phyloP scores from a whole-genome alignment of 2,797 vertebrate genomes.

The Leptodactylus fallax region DNA sequence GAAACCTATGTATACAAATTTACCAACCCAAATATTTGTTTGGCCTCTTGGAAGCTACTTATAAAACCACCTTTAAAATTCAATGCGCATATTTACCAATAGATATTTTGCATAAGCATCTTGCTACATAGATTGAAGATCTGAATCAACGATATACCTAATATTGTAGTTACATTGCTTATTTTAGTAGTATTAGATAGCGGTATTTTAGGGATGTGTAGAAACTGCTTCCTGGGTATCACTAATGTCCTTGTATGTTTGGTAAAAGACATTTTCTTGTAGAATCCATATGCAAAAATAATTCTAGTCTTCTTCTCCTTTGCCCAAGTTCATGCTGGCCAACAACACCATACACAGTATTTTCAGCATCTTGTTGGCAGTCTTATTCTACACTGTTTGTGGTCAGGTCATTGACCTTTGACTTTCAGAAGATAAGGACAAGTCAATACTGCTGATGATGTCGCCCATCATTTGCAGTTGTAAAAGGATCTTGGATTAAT shows the following conservation, averaged over 20 bases:
- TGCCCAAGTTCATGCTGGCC: not conserved
- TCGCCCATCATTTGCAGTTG: slow-evolving; percentile 17
- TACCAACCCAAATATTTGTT: slow-evolving; percentile 19
- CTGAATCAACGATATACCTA: not conserved
- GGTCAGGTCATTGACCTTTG: slow-evolving; percentile 50
- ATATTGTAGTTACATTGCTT: not conserved
- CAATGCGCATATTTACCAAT: not conserved
- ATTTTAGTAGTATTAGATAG: too few relatives aligned
- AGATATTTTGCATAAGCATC: not conserved
- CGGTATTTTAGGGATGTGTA: not conserved
- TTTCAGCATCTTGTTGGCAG: slow-evolving; percentile 41
- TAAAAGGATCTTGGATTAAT: not conserved
- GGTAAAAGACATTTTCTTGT: not conserved
- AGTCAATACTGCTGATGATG: slow-evolving; percentile 54
- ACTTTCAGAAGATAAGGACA: slow-evolving; percentile 52
- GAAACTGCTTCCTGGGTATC: not conserved
- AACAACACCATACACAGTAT: not conserved
- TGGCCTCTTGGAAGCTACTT: not conserved
- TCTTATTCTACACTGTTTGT: slow-evolving; percentile 45
- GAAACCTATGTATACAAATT: not conserved
- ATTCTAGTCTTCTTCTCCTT: not conserved
- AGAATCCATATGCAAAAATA: not conserved
- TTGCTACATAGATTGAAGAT: not conserved
- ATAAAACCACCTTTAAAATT: not conserved
- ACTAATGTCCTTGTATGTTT: not conserved